Evolutionary conservation across 2,888 invertebrate species (phyloP), one percentile per base, ranked within the genome.

Genomic region (Mesorhabditis sp.): DNA sequence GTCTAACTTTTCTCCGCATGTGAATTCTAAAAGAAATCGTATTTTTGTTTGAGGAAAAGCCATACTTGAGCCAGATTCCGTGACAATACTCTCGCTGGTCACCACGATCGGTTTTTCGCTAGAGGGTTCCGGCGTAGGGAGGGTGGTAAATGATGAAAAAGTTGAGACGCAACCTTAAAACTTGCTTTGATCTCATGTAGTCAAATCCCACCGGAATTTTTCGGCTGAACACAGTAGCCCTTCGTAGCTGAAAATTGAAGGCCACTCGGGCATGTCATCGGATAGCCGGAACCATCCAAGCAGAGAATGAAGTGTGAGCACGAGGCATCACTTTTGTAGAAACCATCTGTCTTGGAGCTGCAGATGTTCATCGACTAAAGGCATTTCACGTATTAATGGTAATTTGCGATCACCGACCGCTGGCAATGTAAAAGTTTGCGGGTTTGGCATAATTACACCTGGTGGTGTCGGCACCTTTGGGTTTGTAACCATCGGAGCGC

Each of bases 251-350:
- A 80, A 72, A 76, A 84, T 62, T 81, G 76, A 4, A 84, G 74
- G 6, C 74, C 76, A 4, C 71, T 58, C 10, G 84, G 84, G 69
- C 84, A 84, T 0, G 66, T 15, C 66, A 83, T 69, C 7, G 65
- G 45, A 67, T 75, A 77, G 4, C 76, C 70, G 28, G 67, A 71
- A 75, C 80, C 74, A 28, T 74, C 69, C n/a, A 83, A 58, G 67
- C 83, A 83, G 6, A 83, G 72, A 15, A 83, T 58, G 70, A 83
- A 84, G 10, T 73, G 69, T 6, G 63, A 64, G 69, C 82, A 82
- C 28, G 69, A 68, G 13, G 45, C 67, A 4, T 67, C 66, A 43
- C 77, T 45, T 45, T 76, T 65, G 43, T 78, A 76, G 58, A 81
- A 80, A 42, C 83, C 83, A 67, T 83, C 78, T 0, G 70, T 64